Percentiles rank a stretch among this genome's conserved stretches.
Evolutionary conservation across 2,888 invertebrate genomes (phyloP).

Genomic region (Xestia c-nigrum): DNA sequence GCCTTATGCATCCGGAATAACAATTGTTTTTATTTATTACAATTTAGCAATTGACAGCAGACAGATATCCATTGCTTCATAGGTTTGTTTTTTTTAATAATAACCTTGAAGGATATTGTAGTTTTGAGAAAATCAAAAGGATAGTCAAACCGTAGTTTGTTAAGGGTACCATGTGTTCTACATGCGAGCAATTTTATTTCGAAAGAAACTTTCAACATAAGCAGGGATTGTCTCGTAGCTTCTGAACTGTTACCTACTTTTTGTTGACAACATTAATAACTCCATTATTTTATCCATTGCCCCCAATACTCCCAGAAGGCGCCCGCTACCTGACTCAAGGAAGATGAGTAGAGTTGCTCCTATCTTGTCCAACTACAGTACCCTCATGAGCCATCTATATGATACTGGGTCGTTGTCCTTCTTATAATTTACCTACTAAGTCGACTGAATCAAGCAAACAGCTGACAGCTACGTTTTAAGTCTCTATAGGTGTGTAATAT

Average conservation of each 20-base stretch:
- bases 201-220: background rate
- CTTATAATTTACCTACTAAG: background rate
- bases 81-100: background rate
- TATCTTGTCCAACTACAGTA: background rate
- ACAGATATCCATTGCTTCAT: background rate
- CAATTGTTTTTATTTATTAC: background rate
- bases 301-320: background rate
- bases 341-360: background rate
- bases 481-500: background rate
- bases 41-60: background rate
- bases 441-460: background rate
- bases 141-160: too few species aligned
- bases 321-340: background rate
- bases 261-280: background rate
- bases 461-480: background rate
- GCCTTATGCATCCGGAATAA: background rate
- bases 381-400: background rate
- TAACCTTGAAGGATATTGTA: background rate
- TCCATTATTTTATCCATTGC: background rate
- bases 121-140: too few species aligned
- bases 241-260: background rate
- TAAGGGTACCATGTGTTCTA: too few species aligned
- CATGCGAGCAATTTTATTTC: too few species aligned
- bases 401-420: background rate
- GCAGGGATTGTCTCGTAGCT: background rate